A percentile compares a stretch with the other conserved stretches of the same genome.
phyloP scores from a whole-genome alignment of 2,888 invertebrate genomes.

The Ichneumoninae sp. region DNA sequence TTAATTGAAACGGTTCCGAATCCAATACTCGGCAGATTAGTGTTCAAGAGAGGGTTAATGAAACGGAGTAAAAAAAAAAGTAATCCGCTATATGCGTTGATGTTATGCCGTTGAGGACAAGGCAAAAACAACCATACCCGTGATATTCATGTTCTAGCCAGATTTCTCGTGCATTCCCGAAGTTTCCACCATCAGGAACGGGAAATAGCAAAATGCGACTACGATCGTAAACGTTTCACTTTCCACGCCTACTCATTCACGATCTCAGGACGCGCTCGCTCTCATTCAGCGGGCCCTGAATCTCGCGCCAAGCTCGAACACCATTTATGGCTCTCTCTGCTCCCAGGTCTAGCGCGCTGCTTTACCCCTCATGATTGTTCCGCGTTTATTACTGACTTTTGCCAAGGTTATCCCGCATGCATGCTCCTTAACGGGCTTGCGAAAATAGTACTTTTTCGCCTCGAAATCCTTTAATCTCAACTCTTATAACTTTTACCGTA shows the following conservation, averaged over 20 bases:
- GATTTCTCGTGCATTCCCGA: not conserved
- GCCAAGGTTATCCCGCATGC: slow-evolving; percentile 27
- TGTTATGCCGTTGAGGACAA: not conserved
- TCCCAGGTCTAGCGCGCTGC: slow-evolving; percentile 6
- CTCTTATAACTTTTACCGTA: slow-evolving; percentile 4
- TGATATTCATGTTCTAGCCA: not conserved
- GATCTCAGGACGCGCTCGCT: slow-evolving; percentile 1
- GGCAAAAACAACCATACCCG: not conserved
- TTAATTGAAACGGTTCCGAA: not conserved
- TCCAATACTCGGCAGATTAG: slow-evolving; percentile 25
- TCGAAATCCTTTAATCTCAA: not conserved
- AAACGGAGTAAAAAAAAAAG: not conserved
- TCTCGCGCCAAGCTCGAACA: not conserved
- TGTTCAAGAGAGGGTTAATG: slow-evolving; percentile 10
- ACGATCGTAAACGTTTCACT: slow-evolving; percentile 31
- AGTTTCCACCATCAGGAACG: not conserved
- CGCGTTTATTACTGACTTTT: slow-evolving; percentile 33
- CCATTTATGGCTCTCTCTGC: slow-evolving; percentile 26
- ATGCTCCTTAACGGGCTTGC: not conserved
- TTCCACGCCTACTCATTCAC: slow-evolving; percentile 41
- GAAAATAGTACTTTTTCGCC: not conserved
- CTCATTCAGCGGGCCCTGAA: not conserved
- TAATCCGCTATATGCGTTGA: not conserved
- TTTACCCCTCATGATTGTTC: slow-evolving; percentile 30
- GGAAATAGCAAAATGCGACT: not conserved